Percentiles rank a stretch among this genome's conserved stretches.
Evolutionary conservation across 2,113 vertebrate species (phyloP).

Genomic region (Gracilinanus agilis): DNA sequence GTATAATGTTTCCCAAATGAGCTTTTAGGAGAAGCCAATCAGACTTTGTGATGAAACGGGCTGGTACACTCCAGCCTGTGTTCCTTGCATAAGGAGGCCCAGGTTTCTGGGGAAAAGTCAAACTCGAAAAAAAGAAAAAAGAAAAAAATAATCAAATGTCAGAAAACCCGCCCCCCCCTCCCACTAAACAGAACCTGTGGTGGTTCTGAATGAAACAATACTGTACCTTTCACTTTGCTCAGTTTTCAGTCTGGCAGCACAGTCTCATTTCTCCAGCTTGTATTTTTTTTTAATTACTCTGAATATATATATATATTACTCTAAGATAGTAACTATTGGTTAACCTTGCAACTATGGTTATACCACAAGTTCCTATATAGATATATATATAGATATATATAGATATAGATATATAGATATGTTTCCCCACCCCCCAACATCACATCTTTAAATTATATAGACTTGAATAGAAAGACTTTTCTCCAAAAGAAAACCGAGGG

Average conservation of each 20-base stretch:
- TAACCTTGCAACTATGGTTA: constrained; percentile 68
- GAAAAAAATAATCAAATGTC: constrained; percentile 13
- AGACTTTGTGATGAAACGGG: constrained; percentile 45
- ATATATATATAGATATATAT: constrained; percentile 16
- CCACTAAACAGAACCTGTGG: constrained; percentile 21
- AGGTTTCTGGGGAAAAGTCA: constrained; percentile 42
- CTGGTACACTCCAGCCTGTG: neutral
- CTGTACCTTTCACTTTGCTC: constrained; percentile 63
- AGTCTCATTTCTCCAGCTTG: constrained; percentile 50
- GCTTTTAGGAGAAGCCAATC: constrained; percentile 24
- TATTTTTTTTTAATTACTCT: neutral
- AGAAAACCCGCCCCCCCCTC: constrained; percentile 43
- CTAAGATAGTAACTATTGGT: constrained; percentile 76
- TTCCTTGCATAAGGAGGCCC: constrained; percentile 21
- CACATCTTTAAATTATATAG: constrained; percentile 62
- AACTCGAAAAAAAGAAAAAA: constrained; percentile 13
- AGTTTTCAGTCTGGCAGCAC: constrained; percentile 51
- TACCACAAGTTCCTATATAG: constrained; percentile 54
- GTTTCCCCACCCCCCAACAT: neutral
- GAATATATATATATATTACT: constrained; percentile 68
- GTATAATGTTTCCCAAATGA: constrained; percentile 26
- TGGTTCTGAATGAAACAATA: constrained; percentile 56
- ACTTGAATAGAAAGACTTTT: constrained; percentile 38
- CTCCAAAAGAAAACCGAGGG: constrained; percentile 54
- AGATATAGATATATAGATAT: neutral